Conservation (phyloP, 2,113 vertebrate genomes). For the Rhineura floridana region DNA sequence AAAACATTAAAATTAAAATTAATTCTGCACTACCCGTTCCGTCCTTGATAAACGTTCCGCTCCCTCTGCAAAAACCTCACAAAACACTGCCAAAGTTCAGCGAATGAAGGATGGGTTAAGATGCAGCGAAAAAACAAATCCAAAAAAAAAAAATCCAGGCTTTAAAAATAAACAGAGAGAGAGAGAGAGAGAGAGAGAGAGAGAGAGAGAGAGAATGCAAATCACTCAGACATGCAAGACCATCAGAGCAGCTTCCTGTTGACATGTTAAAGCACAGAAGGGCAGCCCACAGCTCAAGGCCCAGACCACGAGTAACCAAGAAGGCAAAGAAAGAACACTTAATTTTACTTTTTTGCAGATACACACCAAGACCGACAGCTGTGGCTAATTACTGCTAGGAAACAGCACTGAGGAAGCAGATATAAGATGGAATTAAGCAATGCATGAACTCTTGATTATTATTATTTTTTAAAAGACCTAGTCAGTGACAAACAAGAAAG, state of each 20-base stretch:
- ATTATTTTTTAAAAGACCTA: not conserved
- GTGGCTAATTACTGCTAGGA: conserved; percentile 22
- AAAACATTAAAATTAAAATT: too few relatives aligned
- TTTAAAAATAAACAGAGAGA: too few relatives aligned
- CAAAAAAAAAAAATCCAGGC: too few relatives aligned
- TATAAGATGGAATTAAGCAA: not conserved
- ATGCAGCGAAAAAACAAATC: too few relatives aligned
- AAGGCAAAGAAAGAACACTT: not conserved
- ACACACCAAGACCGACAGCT: not conserved
- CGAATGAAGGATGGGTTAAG: too few relatives aligned
- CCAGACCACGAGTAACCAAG: conserved; percentile 11
- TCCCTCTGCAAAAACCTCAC: not conserved
- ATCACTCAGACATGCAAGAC: conserved; percentile 2
- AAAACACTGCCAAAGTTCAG: conserved; percentile 6
- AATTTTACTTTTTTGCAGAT: not conserved
- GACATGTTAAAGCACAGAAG: not conserved
- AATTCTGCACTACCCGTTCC: not conserved
- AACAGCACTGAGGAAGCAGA: not conserved
- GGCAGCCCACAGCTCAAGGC: conserved; percentile 20
- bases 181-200: not conserved
- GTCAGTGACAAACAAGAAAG: not conserved
- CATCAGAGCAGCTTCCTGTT: conserved; percentile 19
- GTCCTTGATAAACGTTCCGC: fast-evolving
- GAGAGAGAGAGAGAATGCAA: not conserved
- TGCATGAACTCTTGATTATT: not conserved